phyloP scores from a whole-genome alignment of 2,797 vertebrate species.

The Pygocentrus nattereri region DNA sequence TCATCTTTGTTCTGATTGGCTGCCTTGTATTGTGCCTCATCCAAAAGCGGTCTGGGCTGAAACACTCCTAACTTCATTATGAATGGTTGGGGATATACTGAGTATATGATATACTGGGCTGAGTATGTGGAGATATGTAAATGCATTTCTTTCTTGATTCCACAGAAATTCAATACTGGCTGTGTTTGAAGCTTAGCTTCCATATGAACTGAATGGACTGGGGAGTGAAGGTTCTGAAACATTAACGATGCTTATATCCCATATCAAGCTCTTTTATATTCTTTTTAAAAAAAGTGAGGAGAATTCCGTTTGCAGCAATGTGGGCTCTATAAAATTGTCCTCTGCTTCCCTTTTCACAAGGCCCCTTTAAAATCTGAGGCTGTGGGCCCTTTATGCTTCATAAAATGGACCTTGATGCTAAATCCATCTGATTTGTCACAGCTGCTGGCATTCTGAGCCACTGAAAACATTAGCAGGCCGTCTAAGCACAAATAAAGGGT shows the following conservation, averaged over 20 bases:
- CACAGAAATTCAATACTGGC: no score
- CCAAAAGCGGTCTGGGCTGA: no score
- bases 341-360: background rate
- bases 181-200: background rate
- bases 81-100: no score
- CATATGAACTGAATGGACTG: background rate
- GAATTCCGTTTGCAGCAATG: background rate
- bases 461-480: conserved; percentile 18
- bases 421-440: conserved; percentile 25
- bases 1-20: no score
- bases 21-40: no score
- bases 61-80: no score
- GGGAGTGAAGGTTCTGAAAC: background rate
- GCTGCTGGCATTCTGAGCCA: conserved; percentile 18
- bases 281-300: background rate
- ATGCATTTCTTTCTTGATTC: no score
- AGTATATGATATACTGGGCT: no score
- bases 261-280: no score
- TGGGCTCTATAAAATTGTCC: background rate
- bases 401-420: conserved; percentile 19
- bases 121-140: no score
- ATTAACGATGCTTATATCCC: no score
- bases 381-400: conserved; percentile 3
- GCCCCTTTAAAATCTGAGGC: background rate
- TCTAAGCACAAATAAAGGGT: background rate